phyloP scores from a whole-genome alignment of 2,797 vertebrate species.

The Thaleichthys pacificus region DNA sequence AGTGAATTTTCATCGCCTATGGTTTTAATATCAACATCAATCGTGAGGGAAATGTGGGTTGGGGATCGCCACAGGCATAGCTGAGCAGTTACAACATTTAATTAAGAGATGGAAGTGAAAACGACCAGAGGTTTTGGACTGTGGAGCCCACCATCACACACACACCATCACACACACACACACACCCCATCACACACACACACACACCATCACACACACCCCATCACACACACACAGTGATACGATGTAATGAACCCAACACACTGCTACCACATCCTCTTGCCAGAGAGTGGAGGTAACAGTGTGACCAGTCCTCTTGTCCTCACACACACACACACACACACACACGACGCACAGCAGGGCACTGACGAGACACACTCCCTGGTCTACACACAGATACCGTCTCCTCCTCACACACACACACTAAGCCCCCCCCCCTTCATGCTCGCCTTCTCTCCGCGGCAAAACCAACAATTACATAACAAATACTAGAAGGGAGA shows the following conservation, averaged over 20 bases:
- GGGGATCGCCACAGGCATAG: background rate
- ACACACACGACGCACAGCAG: background rate
- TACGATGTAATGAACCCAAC: too few relatives aligned
- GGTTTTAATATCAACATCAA: too few relatives aligned
- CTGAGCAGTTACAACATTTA: slow-evolving; percentile 11
- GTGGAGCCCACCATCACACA: slow-evolving; percentile 6
- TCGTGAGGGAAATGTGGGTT: background rate
- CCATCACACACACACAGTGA: background rate
- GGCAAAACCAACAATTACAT: slow-evolving; percentile 59
- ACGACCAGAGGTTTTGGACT: background rate
- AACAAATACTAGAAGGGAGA: slow-evolving; percentile 27
- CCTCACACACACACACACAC: too few relatives aligned
- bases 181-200: too few relatives aligned
- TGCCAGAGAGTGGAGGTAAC: too few relatives aligned
- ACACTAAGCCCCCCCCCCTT: slow-evolving; percentile 3
- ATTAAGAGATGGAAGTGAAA: slow-evolving; percentile 20
- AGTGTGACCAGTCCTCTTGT: too few relatives aligned
- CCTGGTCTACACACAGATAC: background rate
- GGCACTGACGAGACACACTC: too few relatives aligned
- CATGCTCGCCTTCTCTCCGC: slow-evolving; percentile 35
- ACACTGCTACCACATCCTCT: too few relatives aligned
- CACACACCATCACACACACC: background rate
- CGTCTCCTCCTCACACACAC: background rate
- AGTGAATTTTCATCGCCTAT: too few relatives aligned
- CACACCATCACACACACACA: background rate